phyloP scores from a whole-genome alignment of 2,113 vertebrate species.

The Siniperca chuatsi region DNA sequence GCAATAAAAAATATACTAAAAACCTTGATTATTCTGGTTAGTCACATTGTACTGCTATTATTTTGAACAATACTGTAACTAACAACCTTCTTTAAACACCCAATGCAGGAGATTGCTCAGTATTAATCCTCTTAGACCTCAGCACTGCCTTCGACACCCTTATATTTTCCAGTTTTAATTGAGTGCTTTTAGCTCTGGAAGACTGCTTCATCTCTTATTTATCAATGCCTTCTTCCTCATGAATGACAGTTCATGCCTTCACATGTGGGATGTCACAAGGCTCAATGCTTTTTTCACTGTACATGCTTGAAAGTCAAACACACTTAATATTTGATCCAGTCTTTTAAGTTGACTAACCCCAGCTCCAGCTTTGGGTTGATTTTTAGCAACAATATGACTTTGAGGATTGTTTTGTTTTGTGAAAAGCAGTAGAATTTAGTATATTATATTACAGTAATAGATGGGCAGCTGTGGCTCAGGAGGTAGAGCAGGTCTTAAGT shows the following conservation, averaged over 20 bases:
- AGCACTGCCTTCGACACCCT: constrained; percentile 1
- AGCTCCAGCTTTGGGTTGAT: background rate
- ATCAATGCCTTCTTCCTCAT: constrained; percentile 22
- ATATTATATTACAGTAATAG: background rate
- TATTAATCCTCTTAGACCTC: constrained; percentile 48
- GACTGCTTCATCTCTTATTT: constrained; percentile 10
- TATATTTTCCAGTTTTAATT: constrained; percentile 25
- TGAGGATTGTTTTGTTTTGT: background rate
- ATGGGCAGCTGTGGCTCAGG: background rate
- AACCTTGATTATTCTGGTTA: too few species aligned
- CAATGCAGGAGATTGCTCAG: constrained; percentile 5
- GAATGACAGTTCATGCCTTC: constrained; percentile 25
- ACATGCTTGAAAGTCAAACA: constrained; percentile 29
- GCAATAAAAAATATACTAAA: too few species aligned
- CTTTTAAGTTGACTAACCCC: constrained; percentile 18
- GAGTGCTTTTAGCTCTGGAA: constrained; percentile 6
- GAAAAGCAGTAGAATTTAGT: background rate
- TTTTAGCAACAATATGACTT: background rate
- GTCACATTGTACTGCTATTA: too few species aligned
- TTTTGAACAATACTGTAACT: too few species aligned
- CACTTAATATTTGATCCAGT: constrained; percentile 27
- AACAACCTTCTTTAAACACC: constrained; percentile 9
- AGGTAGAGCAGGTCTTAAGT: background rate
- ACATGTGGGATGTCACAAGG: constrained; percentile 50
- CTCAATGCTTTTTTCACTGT: constrained; percentile 23